Evolutionary conservation across 2,797 vertebrate species (phyloP), one percentile per base, ranked within the genome.

Genomic region (Novumbra hubbsi): DNA sequence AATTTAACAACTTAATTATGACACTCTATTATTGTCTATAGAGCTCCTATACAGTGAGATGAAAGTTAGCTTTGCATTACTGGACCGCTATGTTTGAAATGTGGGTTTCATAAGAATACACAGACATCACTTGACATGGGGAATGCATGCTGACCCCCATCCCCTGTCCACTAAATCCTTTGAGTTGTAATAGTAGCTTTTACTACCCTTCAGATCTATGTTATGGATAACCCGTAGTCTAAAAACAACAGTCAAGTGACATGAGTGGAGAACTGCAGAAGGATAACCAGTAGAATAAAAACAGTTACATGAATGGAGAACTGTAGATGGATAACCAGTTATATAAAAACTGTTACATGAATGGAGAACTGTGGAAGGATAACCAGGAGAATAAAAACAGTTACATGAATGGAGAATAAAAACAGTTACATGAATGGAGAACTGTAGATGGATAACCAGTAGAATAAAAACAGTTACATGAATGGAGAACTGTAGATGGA

Each of bases 191-290:
- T 60, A 27, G 55, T 60, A 60, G 21, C 3, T 14, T 48, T 49
- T 48, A 24, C 7, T 50, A 24, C 4, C 45, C 38, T 27, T 21
- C 21, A 41, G 41, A 62, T 62, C 57, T 21, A 62, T 12, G 28
- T 15, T 9, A 12, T 27, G 24, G 57, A 62, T 28, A 63, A 30
- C 64, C 12, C 17, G 28, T 57, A 6, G 50, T 34, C 19, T 38
- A 38, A 15, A 24, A 17, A 57, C 52, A 15, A 34, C n/a, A 60
- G 19, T 21, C 32, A n/a, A 71, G 5, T 17, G 11, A 55, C 50
- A 57, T 27, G 45, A 71, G 30, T 24, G 60, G 62, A 78, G 74
- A 79, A 83, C n/a, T n/a, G n/a, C n/a, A n/a, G n/a, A n/a, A n/a
- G n/a, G n/a, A n/a, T n/a, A n/a, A n/a, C n/a, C n/a, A n/a, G n/a